Evolutionary conservation across 1,140 invertebrate genomes (phyloP), one percentile per base, ranked within the genome.

Genomic region (Listronotus oregonensis): DNA sequence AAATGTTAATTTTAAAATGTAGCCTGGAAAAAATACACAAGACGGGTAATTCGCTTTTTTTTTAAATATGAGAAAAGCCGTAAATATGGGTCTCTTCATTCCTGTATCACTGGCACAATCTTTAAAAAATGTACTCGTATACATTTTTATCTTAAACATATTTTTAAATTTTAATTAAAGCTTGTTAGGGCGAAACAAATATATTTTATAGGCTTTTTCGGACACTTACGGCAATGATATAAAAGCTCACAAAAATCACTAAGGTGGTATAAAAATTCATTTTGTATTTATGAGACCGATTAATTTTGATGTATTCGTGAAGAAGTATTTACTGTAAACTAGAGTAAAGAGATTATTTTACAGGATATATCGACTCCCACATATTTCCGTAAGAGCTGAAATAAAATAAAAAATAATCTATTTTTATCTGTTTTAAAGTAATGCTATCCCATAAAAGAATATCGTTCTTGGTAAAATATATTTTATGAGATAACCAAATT

Each of bases 341-440:
- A 55, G 50, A 39, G 21, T 63, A 9, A 50, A 52, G 60, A 43
- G 50, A 50, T 54, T 75, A 73, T 50, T 69, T 58, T 58, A 60
- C 71, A 73, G 74, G 74, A 75, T 67, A 68, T 67, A 42, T 37
- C 34, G 67, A 64, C 69, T 65, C 71, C 71, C 72, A 71, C 71
- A 70, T 64, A 66, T 66, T 74, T 75, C 74, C 74, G 58, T 70
- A 66, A 66, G 64, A 65, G 61, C 39, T 32, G 17, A 62, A 61
- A 67, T 62, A 62, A 60, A 52, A 66, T 66, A 51, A 12, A 52
- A 55, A 50, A 56, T 54, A 49, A 63, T 67, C 52, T 56, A 11
- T 62, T 63, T 56, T 66, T 59, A 56, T 66, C 37, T 57, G 39
- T 47, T 57, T 54, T 57, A 64, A 57, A 57, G 60, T 63, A 54